These are phyloP conservation scores for Drosophila orena DNA, from an alignment of 1,140 invertebrate genomes.

Conservation along the genomic window DNA sequence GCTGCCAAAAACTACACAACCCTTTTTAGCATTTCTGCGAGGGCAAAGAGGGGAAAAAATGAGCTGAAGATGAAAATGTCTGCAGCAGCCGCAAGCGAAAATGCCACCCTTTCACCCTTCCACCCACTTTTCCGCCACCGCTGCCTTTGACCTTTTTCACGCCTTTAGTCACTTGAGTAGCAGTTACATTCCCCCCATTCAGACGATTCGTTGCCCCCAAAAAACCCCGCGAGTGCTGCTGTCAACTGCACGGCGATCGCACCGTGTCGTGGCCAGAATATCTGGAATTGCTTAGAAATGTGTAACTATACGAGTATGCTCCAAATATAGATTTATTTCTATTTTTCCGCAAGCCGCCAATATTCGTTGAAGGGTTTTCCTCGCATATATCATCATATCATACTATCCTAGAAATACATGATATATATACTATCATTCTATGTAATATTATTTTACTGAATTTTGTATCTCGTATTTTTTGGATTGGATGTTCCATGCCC, in stretches of 20 bases:
- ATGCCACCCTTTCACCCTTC: conserved; percentile 5
- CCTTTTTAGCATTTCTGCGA: conserved; percentile 53
- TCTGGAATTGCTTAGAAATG: conserved; percentile 10
- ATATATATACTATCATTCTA: too few relatives aligned
- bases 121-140: conserved; percentile 14
- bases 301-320: background rate
- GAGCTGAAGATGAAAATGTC: conserved; percentile 60
- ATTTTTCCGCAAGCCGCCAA: background rate
- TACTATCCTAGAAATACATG: too few relatives aligned
- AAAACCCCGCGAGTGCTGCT: conserved; percentile 37
- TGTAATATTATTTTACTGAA: background rate
- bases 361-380: background rate
- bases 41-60: conserved; percentile 18
- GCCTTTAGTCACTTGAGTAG: conserved; percentile 76
- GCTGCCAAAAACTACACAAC: conserved; percentile 48
- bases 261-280: conserved; percentile 18
- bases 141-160: conserved; percentile 81
- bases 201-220: conserved; percentile 14
- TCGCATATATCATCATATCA: too few relatives aligned
- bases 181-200: conserved; percentile 57
- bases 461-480: conserved; percentile 2
- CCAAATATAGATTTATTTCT: too few relatives aligned
- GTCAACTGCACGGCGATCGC: conserved; percentile 59
- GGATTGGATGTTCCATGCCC: conserved; percentile 2
- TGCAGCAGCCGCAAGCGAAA: conserved; percentile 39